Conservation (phyloP, 2,113 vertebrate genomes). For the Pseudorasbora parva region DNA sequence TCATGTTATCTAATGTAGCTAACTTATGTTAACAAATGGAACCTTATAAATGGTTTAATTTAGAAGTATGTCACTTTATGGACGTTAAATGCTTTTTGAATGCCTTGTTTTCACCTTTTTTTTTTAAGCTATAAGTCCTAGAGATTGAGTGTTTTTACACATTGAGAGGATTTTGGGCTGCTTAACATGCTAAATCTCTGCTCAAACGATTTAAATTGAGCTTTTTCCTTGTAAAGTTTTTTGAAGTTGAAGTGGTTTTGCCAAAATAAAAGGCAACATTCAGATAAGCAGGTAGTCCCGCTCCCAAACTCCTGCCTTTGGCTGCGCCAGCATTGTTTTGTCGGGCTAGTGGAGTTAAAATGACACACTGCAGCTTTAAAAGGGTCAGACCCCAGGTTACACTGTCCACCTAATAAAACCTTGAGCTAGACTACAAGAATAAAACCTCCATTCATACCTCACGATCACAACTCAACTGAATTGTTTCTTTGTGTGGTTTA, state of each 20-base stretch:
- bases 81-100: background rate
- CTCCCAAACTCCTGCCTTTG: background rate
- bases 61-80: background rate
- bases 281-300: background rate
- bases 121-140: background rate
- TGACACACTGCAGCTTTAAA: background rate
- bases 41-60: background rate
- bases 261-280: background rate
- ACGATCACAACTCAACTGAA: background rate
- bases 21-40: too few relatives aligned
- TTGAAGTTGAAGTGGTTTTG: background rate
- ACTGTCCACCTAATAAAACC: slow-evolving; percentile 35
- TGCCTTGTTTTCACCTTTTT: background rate
- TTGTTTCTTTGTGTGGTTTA: slow-evolving; percentile 32
- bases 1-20: too few relatives aligned
- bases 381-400: background rate
- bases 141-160: background rate
- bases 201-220: background rate
- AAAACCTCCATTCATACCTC: slow-evolving; percentile 33
- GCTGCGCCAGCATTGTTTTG: background rate
- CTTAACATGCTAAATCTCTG: background rate
- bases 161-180: too few relatives aligned
- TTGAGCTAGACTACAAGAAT: background rate
- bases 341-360: background rate
- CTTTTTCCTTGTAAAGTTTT: background rate